Evolutionary conservation across 2,113 vertebrate genomes (phyloP).

Genomic region (Sinocyclocheilus rhinocerous): DNA sequence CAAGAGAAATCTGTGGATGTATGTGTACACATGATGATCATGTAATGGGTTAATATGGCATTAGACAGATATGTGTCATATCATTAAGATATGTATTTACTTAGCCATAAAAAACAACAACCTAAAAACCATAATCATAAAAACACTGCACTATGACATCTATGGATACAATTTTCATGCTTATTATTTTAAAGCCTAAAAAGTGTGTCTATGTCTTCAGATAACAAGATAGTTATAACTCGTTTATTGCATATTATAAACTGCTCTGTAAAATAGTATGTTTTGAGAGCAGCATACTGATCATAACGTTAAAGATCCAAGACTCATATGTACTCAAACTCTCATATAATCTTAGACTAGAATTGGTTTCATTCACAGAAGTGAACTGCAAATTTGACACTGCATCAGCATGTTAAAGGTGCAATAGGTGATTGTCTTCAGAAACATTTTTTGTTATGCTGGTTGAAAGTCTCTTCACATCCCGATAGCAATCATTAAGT

Average conservation of each 20-base stretch:
- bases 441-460: too few relatives aligned
- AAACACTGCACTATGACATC: background rate
- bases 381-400: background rate
- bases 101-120: background rate
- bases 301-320: too few relatives aligned
- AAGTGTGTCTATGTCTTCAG: background rate
- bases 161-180: background rate
- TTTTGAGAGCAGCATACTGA: background rate
- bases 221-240: too few relatives aligned
- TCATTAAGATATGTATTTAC: background rate
- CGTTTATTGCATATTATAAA: too few relatives aligned
- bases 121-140: background rate
- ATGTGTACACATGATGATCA: background rate
- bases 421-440: too few relatives aligned
- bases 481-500: too few relatives aligned
- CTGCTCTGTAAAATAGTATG: background rate
- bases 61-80: background rate
- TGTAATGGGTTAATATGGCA: background rate
- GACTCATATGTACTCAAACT: too few relatives aligned
- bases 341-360: too few relatives aligned
- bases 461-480: too few relatives aligned
- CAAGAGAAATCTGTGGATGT: background rate
- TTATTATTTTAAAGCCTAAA: background rate
- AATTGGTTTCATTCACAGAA: background rate
- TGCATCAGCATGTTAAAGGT: background rate